These are phyloP conservation scores for Mythimna loreyi DNA, from an alignment of 2,888 invertebrate genomes.

Conservation along the genomic window DNA sequence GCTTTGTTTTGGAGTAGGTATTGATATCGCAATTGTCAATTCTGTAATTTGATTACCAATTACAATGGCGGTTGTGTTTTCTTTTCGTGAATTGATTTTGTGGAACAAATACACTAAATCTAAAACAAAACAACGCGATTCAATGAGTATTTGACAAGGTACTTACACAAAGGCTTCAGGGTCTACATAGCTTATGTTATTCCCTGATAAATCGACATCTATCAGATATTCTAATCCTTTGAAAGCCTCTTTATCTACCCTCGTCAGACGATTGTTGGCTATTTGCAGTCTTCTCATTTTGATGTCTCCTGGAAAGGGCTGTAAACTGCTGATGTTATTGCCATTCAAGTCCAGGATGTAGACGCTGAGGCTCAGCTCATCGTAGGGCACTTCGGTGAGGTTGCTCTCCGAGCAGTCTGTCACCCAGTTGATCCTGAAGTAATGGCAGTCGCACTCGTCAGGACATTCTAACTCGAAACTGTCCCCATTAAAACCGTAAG, in stretches of 20 bases:
- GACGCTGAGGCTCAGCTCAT: slow-evolving; percentile 93
- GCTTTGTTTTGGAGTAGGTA: slow-evolving; percentile 29
- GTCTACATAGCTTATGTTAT: slow-evolving; percentile 92
- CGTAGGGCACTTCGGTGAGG: slow-evolving; percentile 92
- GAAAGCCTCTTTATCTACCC: slow-evolving; percentile 91
- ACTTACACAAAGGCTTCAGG: slow-evolving; percentile 93
- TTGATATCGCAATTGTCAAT: slow-evolving; percentile 26
- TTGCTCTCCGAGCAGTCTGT: slow-evolving; percentile 94
- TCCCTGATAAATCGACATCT: slow-evolving; percentile 93
- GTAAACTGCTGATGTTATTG: slow-evolving; percentile 91
- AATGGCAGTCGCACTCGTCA: slow-evolving; percentile 94
- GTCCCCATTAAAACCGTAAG: slow-evolving; percentile 90
- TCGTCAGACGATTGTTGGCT: slow-evolving; percentile 92
- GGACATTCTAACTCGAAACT: slow-evolving; percentile 93
- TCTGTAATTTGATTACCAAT: slow-evolving; percentile 47
- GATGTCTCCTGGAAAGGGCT: slow-evolving; percentile 92
- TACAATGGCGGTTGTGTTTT: slow-evolving; percentile 26
- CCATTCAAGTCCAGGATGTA: slow-evolving; percentile 94
- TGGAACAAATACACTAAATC: not conserved
- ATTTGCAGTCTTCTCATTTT: slow-evolving; percentile 93
- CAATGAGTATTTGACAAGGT: slow-evolving; percentile 35
- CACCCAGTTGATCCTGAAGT: slow-evolving; percentile 94
- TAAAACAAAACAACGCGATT: slow-evolving; percentile 3
- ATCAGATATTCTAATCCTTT: slow-evolving; percentile 92
- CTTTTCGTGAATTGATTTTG: too few relatives aligned